Conservation (phyloP, 2,888 invertebrate genomes). For the Liodrosophila aerea region DNA sequence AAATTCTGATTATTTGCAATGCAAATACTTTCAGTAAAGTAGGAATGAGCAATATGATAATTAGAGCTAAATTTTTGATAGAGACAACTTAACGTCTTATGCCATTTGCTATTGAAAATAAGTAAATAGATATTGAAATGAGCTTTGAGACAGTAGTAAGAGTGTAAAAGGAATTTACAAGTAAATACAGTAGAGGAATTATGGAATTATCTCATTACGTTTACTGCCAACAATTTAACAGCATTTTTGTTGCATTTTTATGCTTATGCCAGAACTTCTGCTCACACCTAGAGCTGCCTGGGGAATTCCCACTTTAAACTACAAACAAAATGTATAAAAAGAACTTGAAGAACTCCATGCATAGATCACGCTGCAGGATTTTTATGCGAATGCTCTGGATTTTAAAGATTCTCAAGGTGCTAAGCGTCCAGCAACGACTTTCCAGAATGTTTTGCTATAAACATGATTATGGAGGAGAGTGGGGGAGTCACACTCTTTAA, state of each 20-base stretch:
- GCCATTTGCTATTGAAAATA: no score
- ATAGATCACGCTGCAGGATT: background rate
- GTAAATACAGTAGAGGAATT: no score
- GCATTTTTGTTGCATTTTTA: no score
- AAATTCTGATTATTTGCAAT: conserved; percentile 73
- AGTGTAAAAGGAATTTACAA: no score
- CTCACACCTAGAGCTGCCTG: no score
- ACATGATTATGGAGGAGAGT: conserved; percentile 35
- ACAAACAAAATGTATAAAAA: background rate
- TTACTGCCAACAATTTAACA: no score
- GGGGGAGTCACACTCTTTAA: conserved; percentile 8
- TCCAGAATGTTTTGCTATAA: conserved; percentile 44
- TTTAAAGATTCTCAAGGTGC: conserved; percentile 28
- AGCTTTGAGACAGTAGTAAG: no score
- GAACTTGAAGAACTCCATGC: no score
- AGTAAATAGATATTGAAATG: no score
- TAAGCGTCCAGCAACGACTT: conserved; percentile 35
- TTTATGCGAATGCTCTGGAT: background rate
- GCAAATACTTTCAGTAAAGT: conserved; percentile 49
- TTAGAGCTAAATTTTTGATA: conserved; percentile 10
- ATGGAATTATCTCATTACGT: no score
- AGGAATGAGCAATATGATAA: background rate
- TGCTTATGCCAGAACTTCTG: conserved; percentile 1
- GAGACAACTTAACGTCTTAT: no score
- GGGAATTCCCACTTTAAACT: background rate